Conservation (phyloP, 2,113 vertebrate species). For the Chloropsis cyanopogon region DNA sequence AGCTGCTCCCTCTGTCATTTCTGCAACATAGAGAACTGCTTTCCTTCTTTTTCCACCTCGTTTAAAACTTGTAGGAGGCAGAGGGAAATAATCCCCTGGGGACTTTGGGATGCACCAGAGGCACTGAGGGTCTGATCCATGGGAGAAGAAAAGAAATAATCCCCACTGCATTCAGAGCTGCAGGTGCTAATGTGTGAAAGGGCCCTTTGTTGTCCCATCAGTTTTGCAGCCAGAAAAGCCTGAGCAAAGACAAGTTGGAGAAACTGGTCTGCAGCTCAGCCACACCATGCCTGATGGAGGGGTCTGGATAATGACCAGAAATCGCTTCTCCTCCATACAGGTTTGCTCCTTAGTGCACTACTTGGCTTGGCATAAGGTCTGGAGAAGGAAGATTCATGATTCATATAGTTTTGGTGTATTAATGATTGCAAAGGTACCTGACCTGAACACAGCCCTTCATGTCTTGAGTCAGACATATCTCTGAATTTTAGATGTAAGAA, state of each 20-base stretch:
- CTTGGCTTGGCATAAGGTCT: background rate
- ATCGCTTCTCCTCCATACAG: rapidly evolving
- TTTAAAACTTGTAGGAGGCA: background rate
- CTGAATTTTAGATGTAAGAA: background rate
- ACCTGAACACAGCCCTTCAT: background rate
- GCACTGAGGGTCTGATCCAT: background rate
- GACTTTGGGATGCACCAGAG: background rate
- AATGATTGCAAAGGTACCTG: background rate
- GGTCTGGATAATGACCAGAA: background rate
- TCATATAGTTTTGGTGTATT: background rate
- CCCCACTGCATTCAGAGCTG: background rate
- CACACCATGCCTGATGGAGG: too few species aligned
- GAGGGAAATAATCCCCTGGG: background rate
- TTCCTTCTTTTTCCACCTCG: background rate
- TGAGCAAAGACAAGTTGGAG: background rate
- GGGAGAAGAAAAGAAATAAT: background rate
- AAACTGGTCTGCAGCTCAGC: background rate
- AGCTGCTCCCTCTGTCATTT: background rate
- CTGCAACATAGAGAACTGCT: background rate
- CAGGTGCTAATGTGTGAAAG: background rate
- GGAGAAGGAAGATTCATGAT: background rate
- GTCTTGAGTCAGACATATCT: background rate
- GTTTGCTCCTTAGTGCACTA: background rate
- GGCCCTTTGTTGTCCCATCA: background rate
- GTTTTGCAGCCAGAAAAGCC: background rate